Conservation (phyloP, 2,113 vertebrate genomes). For the Pelmatolapia mariae region DNA sequence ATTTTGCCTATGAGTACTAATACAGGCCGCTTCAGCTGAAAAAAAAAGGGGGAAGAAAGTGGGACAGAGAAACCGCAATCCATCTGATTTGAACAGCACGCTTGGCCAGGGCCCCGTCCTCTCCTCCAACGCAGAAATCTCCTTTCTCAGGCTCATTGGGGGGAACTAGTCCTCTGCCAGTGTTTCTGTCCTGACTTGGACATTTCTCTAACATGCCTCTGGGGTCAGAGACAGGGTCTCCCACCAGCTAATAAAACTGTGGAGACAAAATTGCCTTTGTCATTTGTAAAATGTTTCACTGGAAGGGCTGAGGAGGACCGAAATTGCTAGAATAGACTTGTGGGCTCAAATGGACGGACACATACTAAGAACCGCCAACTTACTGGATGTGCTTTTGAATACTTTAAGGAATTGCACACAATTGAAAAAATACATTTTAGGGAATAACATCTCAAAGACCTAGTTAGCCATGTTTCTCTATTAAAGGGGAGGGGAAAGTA, state of each 20-base stretch:
- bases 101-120: conserved; percentile 6
- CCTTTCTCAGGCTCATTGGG: conserved; percentile 35
- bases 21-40: conserved; percentile 9
- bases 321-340: conserved; percentile 38
- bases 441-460: neutral
- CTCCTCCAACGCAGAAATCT: conserved; percentile 32
- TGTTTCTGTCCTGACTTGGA: conserved; percentile 44
- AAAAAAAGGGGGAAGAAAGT: neutral
- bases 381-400: neutral
- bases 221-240: conserved; percentile 46
- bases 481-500: neutral
- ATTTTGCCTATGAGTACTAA: conserved; percentile 18
- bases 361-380: conserved; percentile 37
- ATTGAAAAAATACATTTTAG: neutral
- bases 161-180: conserved; percentile 19
- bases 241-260: conserved; percentile 56
- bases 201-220: conserved; percentile 37
- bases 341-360: conserved; percentile 30
- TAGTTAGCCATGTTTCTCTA: neutral
- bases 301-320: conserved; percentile 16
- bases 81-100: conserved; percentile 9
- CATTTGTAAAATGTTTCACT: conserved; percentile 24
- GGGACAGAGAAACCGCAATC: conserved; percentile 31
- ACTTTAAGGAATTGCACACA: neutral
- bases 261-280: conserved; percentile 47